Percentiles rank a stretch among this genome's conserved stretches.
Conservation (phyloP, 2,888 invertebrate species). For the Agonum fuliginosum region DNA sequence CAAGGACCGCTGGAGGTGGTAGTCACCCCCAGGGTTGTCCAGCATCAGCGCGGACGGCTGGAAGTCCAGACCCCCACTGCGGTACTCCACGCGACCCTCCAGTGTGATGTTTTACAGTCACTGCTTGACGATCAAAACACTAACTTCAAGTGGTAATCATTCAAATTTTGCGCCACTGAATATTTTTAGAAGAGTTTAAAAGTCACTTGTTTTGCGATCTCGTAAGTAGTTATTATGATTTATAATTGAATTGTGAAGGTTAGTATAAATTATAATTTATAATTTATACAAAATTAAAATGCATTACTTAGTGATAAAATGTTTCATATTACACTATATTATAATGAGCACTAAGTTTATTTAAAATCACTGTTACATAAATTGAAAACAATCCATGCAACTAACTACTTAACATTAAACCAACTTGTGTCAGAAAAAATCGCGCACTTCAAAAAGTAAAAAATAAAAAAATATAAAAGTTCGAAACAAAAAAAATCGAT, state of each 20-base stretch:
- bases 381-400: not conserved
- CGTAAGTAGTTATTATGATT: not conserved
- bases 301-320: slow-evolving; percentile 2
- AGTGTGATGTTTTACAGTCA: slow-evolving; percentile 62
- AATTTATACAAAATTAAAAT: slow-evolving; percentile 43
- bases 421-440: slow-evolving; percentile 32
- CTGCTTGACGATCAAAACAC: slow-evolving; percentile 24
- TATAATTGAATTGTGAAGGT: slow-evolving; percentile 31
- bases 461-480: slow-evolving; percentile 64
- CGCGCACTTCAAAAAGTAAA: slow-evolving; percentile 63
- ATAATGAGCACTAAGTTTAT: slow-evolving; percentile 14
- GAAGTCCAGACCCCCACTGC: slow-evolving; percentile 71
- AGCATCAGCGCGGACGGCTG: slow-evolving; percentile 70
- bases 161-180: not conserved
- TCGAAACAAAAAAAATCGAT: slow-evolving; percentile 65
- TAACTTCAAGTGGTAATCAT: not conserved
- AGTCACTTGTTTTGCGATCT: slow-evolving; percentile 12
- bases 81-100: slow-evolving; percentile 72
- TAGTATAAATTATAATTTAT: slow-evolving; percentile 28
- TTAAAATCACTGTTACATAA: too few species aligned
- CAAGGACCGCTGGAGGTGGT: slow-evolving; percentile 71
- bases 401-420: not conserved
- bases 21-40: slow-evolving; percentile 69
- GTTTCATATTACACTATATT: slow-evolving; percentile 5
- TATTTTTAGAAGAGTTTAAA: too few species aligned